phyloP scores from a whole-genome alignment of 2,113 vertebrate species.

The Seriola rivoliana region DNA sequence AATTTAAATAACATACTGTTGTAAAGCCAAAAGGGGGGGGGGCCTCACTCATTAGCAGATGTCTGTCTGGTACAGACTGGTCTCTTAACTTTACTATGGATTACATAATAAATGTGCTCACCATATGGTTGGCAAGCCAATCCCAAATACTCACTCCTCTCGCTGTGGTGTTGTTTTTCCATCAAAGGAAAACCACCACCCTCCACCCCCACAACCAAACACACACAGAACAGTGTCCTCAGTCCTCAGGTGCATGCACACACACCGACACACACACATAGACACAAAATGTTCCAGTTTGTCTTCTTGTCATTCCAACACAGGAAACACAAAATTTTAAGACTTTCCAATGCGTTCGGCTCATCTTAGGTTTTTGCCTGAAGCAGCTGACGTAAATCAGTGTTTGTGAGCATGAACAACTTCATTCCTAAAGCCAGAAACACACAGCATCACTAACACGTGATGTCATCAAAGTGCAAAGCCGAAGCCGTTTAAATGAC shows the following conservation, averaged over 20 bases:
- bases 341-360: conserved; percentile 38
- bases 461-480: background rate
- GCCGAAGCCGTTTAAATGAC: background rate
- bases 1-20: conserved; percentile 29
- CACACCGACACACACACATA: conserved; percentile 9
- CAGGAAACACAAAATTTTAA: conserved; percentile 8
- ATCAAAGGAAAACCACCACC: conserved; percentile 49
- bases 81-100: conserved; percentile 71
- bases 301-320: conserved; percentile 5
- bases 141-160: conserved; percentile 55
- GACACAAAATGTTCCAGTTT: conserved; percentile 26
- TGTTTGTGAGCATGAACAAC: background rate
- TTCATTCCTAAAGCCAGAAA: background rate
- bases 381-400: background rate
- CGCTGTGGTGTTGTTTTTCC: conserved; percentile 66
- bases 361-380: background rate
- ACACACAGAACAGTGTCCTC: conserved; percentile 18
- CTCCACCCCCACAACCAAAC: conserved; percentile 26
- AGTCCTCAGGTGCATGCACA: conserved; percentile 50
- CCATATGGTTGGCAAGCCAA: conserved; percentile 74
- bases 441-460: background rate
- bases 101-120: conserved; percentile 78
- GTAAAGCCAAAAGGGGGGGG: conserved; percentile 17
- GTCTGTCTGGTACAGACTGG: conserved; percentile 50
- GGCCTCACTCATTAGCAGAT: conserved; percentile 48